phyloP scores from a whole-genome alignment of 2,888 invertebrate genomes.

The Embidobia sp. region DNA sequence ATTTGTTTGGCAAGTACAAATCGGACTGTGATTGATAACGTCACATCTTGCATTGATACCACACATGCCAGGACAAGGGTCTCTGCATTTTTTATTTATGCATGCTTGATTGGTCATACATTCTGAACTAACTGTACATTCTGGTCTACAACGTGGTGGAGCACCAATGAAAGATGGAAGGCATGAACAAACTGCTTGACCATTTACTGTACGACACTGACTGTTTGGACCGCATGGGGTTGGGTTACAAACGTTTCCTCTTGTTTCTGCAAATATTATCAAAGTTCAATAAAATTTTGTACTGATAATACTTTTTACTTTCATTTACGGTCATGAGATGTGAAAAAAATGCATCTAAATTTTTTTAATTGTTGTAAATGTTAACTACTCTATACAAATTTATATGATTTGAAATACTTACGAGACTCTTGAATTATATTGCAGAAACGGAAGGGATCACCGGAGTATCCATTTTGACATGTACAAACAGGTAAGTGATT shows the following conservation, averaged over 20 bases:
- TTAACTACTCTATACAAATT: too few relatives aligned
- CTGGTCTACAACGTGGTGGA: slow-evolving; percentile 87
- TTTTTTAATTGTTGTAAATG: neutral
- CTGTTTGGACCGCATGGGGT: slow-evolving; percentile 85
- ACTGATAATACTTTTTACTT: slow-evolving; percentile 79
- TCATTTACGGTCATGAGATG: too few relatives aligned
- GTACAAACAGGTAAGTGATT: slow-evolving; percentile 89
- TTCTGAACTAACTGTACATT: slow-evolving; percentile 85
- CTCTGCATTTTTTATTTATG: slow-evolving; percentile 86
- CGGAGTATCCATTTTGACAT: slow-evolving; percentile 84
- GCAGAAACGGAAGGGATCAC: slow-evolving; percentile 88
- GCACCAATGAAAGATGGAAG: slow-evolving; percentile 84
- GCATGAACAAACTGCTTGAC: slow-evolving; percentile 87
- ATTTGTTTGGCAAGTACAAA: slow-evolving; percentile 83
- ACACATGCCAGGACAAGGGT: slow-evolving; percentile 92
- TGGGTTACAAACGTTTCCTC: slow-evolving; percentile 82
- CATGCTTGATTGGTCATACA: slow-evolving; percentile 85
- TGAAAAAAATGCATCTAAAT: too few relatives aligned
- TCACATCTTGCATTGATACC: slow-evolving; percentile 85
- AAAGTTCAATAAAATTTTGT: slow-evolving; percentile 1
- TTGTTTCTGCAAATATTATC: slow-evolving; percentile 4
- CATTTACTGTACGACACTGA: slow-evolving; percentile 85
- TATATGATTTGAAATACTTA: slow-evolving; percentile 63
- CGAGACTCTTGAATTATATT: slow-evolving; percentile 78
- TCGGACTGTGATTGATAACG: slow-evolving; percentile 86